Base-by-base conservation (phyloP, 30 jellyfish, hydroid and myxozoan species). In the Nemopilema nomurai region DNA sequence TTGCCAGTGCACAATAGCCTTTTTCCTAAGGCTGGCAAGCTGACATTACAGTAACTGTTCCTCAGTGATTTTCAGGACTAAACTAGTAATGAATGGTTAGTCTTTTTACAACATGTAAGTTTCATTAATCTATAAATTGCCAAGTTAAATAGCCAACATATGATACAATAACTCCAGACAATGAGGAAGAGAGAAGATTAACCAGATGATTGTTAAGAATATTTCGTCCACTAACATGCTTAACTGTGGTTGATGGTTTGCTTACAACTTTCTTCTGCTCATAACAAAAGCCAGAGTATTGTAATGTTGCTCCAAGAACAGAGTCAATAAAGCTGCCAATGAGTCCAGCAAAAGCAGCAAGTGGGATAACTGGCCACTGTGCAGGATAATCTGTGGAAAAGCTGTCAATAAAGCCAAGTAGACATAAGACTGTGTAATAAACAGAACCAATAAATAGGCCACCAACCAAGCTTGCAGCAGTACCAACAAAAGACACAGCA, bases 271-370 rank as follows among this genome's bases (percentile, higher is more conserved):
- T 87, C 71, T 77, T 87, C 30, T 79, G 68, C 27, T 27, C 62
- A 9, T 86, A 74, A 49, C 96, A 92, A 68, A 57, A 92, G 21
- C 98, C 98, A 64, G 97, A 87, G 25, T 85, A 92, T 75, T 92
- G 98, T 19, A 87, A 41, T 0, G 95, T 84, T 18, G 98, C 98
- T 49, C 98, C 98, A 26, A 92, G 74, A 22, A 83, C 24, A 0
- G 98, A 92, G 67, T 92, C 98, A 32, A 87, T 28, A 33, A 83
- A 20, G 67, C 97, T 87, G 29, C 98, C 98, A 71, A 84, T n/a
- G 28, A 92, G 49, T 0, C 98, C 98, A 20, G 96, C 96, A 26
- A 77, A 27, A 18, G 77, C 33, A 16, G 92, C 90, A 26, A 87
- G 74, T 19, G 82, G 28, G 13, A 92, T 49, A 13, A 88, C 67